phyloP scores from a whole-genome alignment of 2,113 vertebrate genomes.

The Athene cunicularia region DNA sequence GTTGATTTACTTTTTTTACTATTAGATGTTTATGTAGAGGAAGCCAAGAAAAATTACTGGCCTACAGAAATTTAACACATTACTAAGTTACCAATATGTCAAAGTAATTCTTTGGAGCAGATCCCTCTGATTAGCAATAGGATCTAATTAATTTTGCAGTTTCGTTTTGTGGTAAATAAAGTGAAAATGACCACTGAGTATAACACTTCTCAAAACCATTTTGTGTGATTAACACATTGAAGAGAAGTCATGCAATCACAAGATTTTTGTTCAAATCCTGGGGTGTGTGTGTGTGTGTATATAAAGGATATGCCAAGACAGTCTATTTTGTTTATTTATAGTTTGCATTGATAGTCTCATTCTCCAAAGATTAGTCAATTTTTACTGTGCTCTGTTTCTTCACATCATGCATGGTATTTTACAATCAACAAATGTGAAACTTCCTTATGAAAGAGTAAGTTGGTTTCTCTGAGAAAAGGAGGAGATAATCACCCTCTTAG shows the following conservation, averaged over 20 bases:
- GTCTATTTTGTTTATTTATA: background rate
- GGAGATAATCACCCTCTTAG: background rate
- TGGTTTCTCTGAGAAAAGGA: background rate
- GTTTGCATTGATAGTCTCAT: background rate
- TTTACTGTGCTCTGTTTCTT: background rate
- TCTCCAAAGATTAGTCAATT: background rate
- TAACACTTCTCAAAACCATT: background rate
- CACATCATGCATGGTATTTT: background rate
- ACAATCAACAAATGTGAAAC: background rate
- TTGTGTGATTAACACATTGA: background rate
- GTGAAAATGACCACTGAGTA: background rate
- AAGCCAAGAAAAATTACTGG: conserved; percentile 49
- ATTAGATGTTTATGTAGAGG: conserved; percentile 47
- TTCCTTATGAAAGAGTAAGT: background rate
- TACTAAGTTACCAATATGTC: conserved; percentile 45
- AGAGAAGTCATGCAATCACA: background rate
- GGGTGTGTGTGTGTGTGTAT: background rate
- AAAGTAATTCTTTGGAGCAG: conserved; percentile 9
- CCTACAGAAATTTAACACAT: conserved; percentile 34
- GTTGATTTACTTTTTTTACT: conserved; percentile 22
- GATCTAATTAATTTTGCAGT: conserved; percentile 19
- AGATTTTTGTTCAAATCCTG: background rate
- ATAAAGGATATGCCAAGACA: background rate
- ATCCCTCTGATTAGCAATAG: conserved; percentile 10
- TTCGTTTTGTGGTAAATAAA: conserved; percentile 22